Evolutionary conservation across 2,888 invertebrate species (phyloP).

Genomic region (Bimastos eiseni): DNA sequence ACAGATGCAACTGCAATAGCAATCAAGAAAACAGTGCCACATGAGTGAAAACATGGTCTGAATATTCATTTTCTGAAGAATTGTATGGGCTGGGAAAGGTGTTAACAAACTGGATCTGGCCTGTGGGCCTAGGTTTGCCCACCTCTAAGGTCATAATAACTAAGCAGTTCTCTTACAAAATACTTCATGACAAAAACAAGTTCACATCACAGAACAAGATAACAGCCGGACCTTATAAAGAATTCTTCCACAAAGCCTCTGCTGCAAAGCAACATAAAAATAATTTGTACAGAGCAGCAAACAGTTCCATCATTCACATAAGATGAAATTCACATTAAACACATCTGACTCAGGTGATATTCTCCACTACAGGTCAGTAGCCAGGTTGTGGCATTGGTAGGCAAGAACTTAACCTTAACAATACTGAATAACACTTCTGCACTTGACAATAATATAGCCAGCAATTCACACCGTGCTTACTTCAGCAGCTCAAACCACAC

Average conservation of each 20-base stretch:
- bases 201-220: conserved; percentile 1
- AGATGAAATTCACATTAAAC: neutral
- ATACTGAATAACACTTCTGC: no score
- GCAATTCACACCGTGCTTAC: neutral
- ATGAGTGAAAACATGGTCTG: no score
- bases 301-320: neutral
- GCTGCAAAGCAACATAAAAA: neutral
- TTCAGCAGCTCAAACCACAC: neutral
- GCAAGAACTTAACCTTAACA: neutral
- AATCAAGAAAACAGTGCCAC: no score
- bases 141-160: neutral
- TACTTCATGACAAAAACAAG: neutral
- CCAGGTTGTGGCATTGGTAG: neutral
- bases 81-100: no score
- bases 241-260: neutral
- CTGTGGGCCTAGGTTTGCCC: no score
- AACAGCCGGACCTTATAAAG: neutral
- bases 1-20: no score
- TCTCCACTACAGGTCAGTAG: neutral
- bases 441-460: neutral
- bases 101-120: no score
- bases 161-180: neutral
- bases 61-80: no score
- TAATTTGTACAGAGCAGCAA: neutral
- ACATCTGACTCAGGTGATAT: neutral